Base-by-base conservation (phyloP, 2,888 invertebrate species). In the Drosophila villosipedis region DNA sequence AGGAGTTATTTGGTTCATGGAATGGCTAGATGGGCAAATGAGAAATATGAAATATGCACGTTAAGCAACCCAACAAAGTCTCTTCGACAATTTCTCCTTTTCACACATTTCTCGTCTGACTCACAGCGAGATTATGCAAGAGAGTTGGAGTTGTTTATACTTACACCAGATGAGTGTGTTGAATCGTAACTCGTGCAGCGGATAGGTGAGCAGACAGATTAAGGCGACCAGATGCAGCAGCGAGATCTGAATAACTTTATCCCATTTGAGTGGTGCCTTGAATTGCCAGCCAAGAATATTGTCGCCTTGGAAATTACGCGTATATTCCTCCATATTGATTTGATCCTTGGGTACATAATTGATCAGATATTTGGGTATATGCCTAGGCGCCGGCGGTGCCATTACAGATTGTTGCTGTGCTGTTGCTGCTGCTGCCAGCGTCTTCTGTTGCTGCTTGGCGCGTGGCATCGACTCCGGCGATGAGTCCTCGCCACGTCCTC, bases 201-300 rank as follows among this genome's bases (percentile, higher is more conserved):
- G 83, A 86, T 83, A 93, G n/a, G 90, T 85, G 7, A 92, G 0
- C 7, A 94, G 85, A 67, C 93, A 92, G 68, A 94, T 82, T 0
- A 94, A 0, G 3, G 94, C 93, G 0, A 94, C 68, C 0, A 95
- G 19, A 79, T 96, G 95, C 39, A 95, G 92, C 14, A 94, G 12
- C 3, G 92, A 91, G 52, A 96, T 95, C 33, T 93, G 92, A 70
- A 95, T 93, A 22, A 95, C 93, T 84, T 95, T 96, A 54, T 92
- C 92, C 96, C 96, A 96, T 82, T 95, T 95, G n/a, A 96, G 93
- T 0, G 95, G 95, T 3, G 95, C 95, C 50, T 94, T 86, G 69
- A 95, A 95, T 5, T 95, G 94, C 69, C 94, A 81, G 33, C 93
- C 92, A 4, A 93, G 68, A 4, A 92, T 69, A 4, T 82, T 88